Percentiles rank a stretch among this genome's conserved stretches.
Evolutionary conservation across 1,140 invertebrate species (phyloP).

Genomic region (Drosophila lini): DNA sequence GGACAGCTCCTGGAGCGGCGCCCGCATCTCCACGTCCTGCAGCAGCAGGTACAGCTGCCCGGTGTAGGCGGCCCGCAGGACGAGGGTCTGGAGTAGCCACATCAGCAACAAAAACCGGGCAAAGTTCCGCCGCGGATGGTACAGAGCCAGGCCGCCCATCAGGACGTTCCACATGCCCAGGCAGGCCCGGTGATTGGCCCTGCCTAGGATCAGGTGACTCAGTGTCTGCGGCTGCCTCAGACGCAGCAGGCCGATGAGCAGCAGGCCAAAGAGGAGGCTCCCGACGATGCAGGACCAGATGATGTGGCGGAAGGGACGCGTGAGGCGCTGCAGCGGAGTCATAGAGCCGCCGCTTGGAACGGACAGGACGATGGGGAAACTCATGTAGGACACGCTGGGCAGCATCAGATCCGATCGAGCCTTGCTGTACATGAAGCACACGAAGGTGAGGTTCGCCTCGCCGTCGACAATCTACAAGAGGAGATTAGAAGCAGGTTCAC

Average conservation of each 20-base stretch:
- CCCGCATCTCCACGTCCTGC: constrained; percentile 60
- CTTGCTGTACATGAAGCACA: constrained; percentile 64
- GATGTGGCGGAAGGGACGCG: constrained; percentile 57
- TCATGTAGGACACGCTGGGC: constrained; percentile 60
- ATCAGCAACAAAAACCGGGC: constrained; percentile 59
- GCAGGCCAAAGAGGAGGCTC: constrained; percentile 37
- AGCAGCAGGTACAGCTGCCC: constrained; percentile 70
- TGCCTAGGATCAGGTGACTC: constrained; percentile 57
- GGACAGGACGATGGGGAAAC: constrained; percentile 60
- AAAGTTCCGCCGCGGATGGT: constrained; percentile 62
- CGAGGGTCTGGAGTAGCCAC: constrained; percentile 68
- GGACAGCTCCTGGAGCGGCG: constrained; percentile 37
- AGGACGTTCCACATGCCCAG: constrained; percentile 58
- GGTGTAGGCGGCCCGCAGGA: constrained; percentile 70
- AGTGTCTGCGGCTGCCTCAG: constrained; percentile 6
- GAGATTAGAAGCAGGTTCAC: not conserved
- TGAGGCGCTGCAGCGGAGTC: constrained; percentile 60
- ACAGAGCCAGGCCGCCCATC: constrained; percentile 37
- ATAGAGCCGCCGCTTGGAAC: constrained; percentile 57
- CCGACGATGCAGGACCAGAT: constrained; percentile 65
- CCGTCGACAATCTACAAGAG: constrained; percentile 61
- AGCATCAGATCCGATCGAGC: constrained; percentile 56
- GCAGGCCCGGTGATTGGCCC: constrained; percentile 53
- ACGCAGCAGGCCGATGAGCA: constrained; percentile 42
- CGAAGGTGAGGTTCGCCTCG: constrained; percentile 67